These are phyloP conservation scores for Norana najaformis DNA, from an alignment of 2,888 invertebrate genomes.

Conservation along the genomic window DNA sequence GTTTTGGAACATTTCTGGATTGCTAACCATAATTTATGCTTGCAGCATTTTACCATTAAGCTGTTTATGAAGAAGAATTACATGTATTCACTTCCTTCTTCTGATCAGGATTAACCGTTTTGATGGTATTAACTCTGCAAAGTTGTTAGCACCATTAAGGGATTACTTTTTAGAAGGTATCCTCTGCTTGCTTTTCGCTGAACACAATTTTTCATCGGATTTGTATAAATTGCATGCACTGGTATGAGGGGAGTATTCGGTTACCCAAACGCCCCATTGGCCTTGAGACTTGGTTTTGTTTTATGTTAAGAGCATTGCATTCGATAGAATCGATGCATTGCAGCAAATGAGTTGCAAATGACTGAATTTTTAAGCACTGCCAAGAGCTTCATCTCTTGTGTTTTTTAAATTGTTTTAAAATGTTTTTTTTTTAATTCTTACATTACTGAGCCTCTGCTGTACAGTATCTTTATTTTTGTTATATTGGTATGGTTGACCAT, in stretches of 20 bases:
- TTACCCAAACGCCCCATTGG: background rate
- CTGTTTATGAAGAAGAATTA: too few species aligned
- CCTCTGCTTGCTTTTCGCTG: too few species aligned
- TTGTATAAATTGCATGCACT: too few species aligned
- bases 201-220: background rate
- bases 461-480: background rate
- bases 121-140: too few species aligned
- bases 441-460: background rate
- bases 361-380: background rate
- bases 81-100: too few species aligned
- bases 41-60: too few species aligned
- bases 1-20: too few species aligned
- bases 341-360: slow-evolving; percentile 4
- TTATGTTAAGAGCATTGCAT: background rate
- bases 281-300: background rate
- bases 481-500: background rate
- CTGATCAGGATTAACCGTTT: too few species aligned
- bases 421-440: too few species aligned
- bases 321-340: background rate
- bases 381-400: background rate
- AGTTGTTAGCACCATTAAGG: too few species aligned
- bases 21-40: too few species aligned
- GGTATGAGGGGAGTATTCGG: background rate
- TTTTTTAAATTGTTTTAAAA: background rate
- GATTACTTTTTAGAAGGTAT: too few species aligned